Conservation (phyloP, 2,888 invertebrate species). For the Drosophila pegasa region DNA sequence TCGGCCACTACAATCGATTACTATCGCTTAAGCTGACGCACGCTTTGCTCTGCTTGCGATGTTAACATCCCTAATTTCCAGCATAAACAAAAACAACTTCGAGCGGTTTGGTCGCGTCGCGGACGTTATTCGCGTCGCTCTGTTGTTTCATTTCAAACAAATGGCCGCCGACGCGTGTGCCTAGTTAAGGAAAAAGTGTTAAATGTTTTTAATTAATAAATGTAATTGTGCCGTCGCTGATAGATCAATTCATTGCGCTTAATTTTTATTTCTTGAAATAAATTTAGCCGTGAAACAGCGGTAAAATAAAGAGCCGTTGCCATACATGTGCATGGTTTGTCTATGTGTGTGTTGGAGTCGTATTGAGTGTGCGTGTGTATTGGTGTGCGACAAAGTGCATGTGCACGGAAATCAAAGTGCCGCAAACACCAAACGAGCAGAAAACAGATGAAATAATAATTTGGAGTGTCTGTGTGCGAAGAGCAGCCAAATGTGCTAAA, state of each 20-base stretch:
- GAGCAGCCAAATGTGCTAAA: conserved; percentile 26
- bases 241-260: conserved; percentile 13
- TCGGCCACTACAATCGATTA: conserved; percentile 15
- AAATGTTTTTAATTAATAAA: conserved; percentile 26
- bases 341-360: conserved; percentile 21
- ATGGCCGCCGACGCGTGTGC: conserved; percentile 64
- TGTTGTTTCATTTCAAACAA: conserved; percentile 55
- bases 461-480: conserved; percentile 2
- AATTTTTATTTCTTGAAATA: conserved; percentile 17
- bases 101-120: conserved; percentile 51
- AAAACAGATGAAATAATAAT: conserved; percentile 30
- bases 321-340: conserved; percentile 6
- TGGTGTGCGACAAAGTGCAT: conserved; percentile 61
- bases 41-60: conserved; percentile 5
- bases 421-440: conserved; percentile 39
- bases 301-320: conserved; percentile 41
- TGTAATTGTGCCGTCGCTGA: conserved; percentile 22
- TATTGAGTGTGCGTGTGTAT: conserved; percentile 30
- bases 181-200: conserved; percentile 25
- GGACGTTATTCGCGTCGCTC: conserved; percentile 50
- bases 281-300: conserved; percentile 28
- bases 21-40: neutral
- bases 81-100: conserved; percentile 61
- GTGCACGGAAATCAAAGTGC: conserved; percentile 62
- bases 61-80: conserved; percentile 46